phyloP scores from a whole-genome alignment of 2,797 vertebrate genomes.

The Myotis pilosus region DNA sequence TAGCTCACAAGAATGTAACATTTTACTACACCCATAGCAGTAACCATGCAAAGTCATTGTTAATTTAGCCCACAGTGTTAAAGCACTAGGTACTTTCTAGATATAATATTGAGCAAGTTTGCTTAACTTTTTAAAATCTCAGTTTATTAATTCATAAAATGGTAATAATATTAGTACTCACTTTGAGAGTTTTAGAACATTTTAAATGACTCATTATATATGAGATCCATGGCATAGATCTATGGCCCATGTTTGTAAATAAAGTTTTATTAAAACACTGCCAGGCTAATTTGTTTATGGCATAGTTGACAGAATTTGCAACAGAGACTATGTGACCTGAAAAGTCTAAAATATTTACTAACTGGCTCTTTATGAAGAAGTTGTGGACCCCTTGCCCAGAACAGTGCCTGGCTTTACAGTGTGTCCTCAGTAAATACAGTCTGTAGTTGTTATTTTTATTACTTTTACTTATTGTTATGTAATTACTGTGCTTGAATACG shows the following conservation, averaged over 20 bases:
- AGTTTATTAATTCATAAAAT: background rate
- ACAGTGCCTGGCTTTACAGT: background rate
- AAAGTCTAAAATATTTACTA: background rate
- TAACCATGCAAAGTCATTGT: background rate
- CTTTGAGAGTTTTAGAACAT: background rate
- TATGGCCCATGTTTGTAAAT: background rate
- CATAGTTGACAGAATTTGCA: background rate
- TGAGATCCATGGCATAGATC: background rate
- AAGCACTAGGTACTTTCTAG: no score
- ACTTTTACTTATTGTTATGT: background rate
- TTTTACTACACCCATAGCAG: accelerated
- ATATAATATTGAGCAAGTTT: background rate
- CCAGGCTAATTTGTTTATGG: background rate
- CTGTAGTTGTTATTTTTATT: background rate
- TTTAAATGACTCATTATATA: background rate
- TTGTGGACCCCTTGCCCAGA: background rate
- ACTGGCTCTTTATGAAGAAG: background rate
- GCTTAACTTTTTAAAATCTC: background rate
- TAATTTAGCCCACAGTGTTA: background rate
- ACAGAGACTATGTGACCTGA: background rate
- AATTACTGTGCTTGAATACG: background rate
- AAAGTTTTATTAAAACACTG: background rate
- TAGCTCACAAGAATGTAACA: background rate
- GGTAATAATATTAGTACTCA: background rate
- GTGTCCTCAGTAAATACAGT: background rate